A percentile compares a stretch with the other conserved stretches of the same genome.
These are phyloP conservation scores for Eubasilissa splendida DNA, from an alignment of 2,888 invertebrate genomes.

Conservation along the genomic window DNA sequence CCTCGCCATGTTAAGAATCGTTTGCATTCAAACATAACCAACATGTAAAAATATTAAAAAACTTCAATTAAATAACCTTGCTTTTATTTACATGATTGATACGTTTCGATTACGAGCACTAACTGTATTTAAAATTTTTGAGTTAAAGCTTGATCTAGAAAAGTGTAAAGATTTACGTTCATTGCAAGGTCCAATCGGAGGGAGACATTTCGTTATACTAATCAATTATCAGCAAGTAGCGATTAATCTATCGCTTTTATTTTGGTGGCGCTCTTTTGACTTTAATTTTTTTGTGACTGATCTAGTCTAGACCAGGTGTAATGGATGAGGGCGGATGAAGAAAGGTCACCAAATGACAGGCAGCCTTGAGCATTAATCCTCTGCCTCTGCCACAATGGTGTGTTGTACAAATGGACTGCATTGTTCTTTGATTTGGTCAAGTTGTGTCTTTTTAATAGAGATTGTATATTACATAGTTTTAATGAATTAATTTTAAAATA, in stretches of 20 bases:
- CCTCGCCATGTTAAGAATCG: no score
- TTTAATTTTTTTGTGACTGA: background rate
- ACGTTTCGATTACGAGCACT: no score
- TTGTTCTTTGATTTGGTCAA: constrained; percentile 38
- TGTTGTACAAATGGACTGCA: constrained; percentile 36
- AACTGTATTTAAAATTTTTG: no score
- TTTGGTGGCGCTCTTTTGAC: background rate
- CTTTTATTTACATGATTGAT: background rate
- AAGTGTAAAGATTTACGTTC: no score
- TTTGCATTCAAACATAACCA: background rate
- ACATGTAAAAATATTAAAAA: background rate
- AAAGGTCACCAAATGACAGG: constrained; percentile 54
- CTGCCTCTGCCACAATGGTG: constrained; percentile 23
- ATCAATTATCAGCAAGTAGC: no score
- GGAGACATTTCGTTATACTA: no score
- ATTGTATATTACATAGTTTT: no score
- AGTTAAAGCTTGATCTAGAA: no score
- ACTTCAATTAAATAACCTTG: background rate
- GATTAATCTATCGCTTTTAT: background rate
- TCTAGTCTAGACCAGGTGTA: constrained; percentile 14
- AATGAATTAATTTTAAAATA: no score
- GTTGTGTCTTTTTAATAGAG: background rate
- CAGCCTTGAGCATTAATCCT: constrained; percentile 52
- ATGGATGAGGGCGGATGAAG: constrained; percentile 52
- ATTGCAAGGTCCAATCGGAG: no score